phyloP scores from a whole-genome alignment of 2,797 vertebrate genomes.

The Myotis planiceps region DNA sequence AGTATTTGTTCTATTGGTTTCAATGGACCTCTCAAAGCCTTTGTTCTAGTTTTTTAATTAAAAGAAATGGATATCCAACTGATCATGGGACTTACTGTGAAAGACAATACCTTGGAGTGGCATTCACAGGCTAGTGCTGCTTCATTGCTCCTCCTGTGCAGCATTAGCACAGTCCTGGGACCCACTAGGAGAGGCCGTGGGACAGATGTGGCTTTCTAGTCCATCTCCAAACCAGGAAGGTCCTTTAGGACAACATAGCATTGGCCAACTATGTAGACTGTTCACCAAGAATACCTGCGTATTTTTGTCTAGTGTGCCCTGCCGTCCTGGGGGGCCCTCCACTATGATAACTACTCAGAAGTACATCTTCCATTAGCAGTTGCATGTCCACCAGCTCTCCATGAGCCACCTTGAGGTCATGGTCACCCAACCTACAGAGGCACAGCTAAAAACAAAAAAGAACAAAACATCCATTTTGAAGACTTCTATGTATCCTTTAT shows the following conservation, averaged over 20 bases:
- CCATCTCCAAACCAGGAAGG: background rate
- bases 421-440: slow-evolving; percentile 85
- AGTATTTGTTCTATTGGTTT: background rate
- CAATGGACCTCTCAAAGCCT: background rate
- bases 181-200: background rate
- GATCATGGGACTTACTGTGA: background rate
- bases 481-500: background rate
- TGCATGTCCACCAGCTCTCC: slow-evolving; percentile 85
- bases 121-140: background rate
- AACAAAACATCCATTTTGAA: background rate
- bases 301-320: slow-evolving; percentile 31
- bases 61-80: background rate
- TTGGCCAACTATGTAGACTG: no score
- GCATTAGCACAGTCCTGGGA: background rate
- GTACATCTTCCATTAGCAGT: slow-evolving; percentile 87
- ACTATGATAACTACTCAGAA: slow-evolving; percentile 72
- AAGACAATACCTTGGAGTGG: background rate
- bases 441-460: slow-evolving; percentile 84
- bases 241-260: background rate
- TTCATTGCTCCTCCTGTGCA: fast-evolving
- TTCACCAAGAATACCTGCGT: slow-evolving; percentile 69
- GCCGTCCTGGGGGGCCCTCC: background rate
- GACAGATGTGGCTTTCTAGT: background rate
- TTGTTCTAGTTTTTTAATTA: background rate
- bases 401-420: slow-evolving; percentile 82